Base-by-base conservation (phyloP, 2,797 vertebrate genomes). In the Protonibea diacanthus region DNA sequence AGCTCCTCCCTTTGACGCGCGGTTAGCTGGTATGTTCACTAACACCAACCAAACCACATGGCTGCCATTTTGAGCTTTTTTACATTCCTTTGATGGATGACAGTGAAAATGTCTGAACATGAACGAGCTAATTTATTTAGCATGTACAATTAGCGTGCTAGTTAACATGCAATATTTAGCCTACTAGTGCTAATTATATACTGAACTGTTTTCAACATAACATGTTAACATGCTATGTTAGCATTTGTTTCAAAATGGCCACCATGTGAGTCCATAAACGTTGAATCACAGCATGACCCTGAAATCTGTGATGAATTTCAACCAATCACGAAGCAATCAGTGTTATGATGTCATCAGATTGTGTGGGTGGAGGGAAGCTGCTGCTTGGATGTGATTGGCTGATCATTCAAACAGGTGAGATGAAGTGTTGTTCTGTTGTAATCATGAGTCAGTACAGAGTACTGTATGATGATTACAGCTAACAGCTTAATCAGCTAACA, bases 11-110 rank as follows among this genome's bases (percentile, higher is more conserved):
- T 74, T 48, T 13, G 38, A 75, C 3, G 25, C 47, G 7, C 20
- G 58, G 48, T 65, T 75, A 51, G 18, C 62, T 0, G 70, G 79
- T 82, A 84, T 1, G 73, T 84, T 63, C 1, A 23, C 48, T 20
- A 23, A 38, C 62, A 1, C 47, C 4, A 2, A 53, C 48, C 5
- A 69, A 14, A 62, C 5, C 58, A 42, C 64, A 42, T 17, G 3
- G 73, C 3, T 15, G 67, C 55, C 44, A 33, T 49, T 11, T 51
- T 66, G 42, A 62, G 7, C 40, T 9, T 40, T 40, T 40, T 40
- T 40, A 40, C 40, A 29, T 29, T 6, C 29, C 6, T 29, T 29
- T 29, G 29, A 29, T 29, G 29, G 29, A 29, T 29, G 6, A 29
- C 29, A 29, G 29, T 29, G 5, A 29, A 29, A 29, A 6, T 29